These are phyloP conservation scores for Standfussiana lucernea DNA, from an alignment of 2,888 invertebrate species.

Conservation along the genomic window DNA sequence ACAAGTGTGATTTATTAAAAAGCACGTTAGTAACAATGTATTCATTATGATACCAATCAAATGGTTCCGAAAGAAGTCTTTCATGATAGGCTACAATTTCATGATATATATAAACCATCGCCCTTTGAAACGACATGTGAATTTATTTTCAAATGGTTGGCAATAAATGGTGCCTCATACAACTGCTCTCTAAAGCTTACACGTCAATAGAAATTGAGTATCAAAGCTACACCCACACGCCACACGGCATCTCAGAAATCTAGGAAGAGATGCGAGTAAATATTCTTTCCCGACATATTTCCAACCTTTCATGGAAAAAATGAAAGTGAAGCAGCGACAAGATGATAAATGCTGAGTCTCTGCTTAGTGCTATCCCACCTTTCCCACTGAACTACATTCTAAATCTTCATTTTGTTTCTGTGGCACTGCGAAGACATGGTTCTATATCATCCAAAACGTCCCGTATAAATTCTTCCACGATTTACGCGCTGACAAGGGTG, in stretches of 20 bases:
- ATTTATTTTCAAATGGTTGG: not conserved
- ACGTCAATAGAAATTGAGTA: not conserved
- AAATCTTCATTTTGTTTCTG: slow-evolving; percentile 54
- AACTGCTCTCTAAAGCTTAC: not conserved
- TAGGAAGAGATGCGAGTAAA: not conserved
- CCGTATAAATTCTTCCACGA: slow-evolving; percentile 61
- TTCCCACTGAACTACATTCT: slow-evolving; percentile 44
- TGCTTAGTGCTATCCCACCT: slow-evolving; percentile 44
- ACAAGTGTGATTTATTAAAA: not conserved
- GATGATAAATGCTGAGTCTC: slow-evolving; percentile 38
- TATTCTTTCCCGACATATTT: not conserved
- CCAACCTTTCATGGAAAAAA: slow-evolving; percentile 3
- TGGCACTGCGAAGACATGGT: slow-evolving; percentile 49
- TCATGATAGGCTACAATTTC: slow-evolving; percentile 10
- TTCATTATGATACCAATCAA: not conserved
- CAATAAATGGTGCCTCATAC: not conserved
- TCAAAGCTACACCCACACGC: not conserved
- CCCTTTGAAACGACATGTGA: not conserved
- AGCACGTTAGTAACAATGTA: not conserved
- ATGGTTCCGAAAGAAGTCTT: not conserved
- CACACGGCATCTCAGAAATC: not conserved
- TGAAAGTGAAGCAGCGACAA: slow-evolving; percentile 10
- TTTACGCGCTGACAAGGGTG: slow-evolving; percentile 65
- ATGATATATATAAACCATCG: not conserved
- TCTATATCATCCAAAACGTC: slow-evolving; percentile 64